Conservation (phyloP, 2,797 vertebrate genomes). For the Notamacropus eugenii region DNA sequence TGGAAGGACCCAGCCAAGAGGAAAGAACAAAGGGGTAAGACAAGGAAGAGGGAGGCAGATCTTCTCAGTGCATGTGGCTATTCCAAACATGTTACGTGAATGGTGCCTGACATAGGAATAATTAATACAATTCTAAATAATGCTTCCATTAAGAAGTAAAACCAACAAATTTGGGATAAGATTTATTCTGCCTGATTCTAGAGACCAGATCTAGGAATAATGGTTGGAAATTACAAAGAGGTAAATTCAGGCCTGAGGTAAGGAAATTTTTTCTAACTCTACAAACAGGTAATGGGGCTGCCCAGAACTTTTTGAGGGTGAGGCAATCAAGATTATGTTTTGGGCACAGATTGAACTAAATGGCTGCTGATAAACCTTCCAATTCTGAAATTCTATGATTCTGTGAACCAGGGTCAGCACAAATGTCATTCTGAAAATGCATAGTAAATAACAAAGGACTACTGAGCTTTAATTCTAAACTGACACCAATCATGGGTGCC, state of each 20-base stretch:
- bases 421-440: no score
- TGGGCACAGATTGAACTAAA: slow-evolving; percentile 40
- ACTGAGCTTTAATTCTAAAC: slow-evolving; percentile 41
- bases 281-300: background rate
- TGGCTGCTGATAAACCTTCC: no score
- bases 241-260: no score
- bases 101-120: background rate
- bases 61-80: background rate
- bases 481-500: slow-evolving; percentile 6
- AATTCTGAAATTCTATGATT: no score
- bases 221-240: no score
- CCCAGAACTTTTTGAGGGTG: background rate
- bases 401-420: no score
- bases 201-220: no score
- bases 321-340: slow-evolving; percentile 55
- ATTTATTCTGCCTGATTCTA: background rate
- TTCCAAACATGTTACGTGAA: background rate
- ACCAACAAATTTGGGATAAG: background rate
- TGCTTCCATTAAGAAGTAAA: background rate
- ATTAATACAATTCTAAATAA: background rate
- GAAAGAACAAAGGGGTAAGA: background rate
- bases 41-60: background rate
- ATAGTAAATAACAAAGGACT: background rate
- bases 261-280: background rate
- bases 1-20: background rate